phyloP scores from a whole-genome alignment of 53 echinoderm and acorn worm genomes.

The Patiria pectinifera region DNA sequence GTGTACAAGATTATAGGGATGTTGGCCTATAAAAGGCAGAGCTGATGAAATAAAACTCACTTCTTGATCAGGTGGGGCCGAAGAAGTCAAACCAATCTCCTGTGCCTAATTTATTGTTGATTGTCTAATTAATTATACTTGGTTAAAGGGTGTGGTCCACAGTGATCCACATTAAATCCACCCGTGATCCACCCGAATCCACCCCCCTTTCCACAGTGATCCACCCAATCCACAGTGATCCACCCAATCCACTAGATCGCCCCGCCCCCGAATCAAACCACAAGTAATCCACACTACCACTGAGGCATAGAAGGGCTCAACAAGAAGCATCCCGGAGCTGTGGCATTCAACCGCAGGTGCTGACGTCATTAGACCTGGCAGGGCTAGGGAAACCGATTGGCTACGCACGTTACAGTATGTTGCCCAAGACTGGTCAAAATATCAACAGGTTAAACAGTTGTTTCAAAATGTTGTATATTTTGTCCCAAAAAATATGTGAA shows the following conservation, averaged over 20 bases:
- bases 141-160: not conserved
- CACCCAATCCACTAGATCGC: not conserved
- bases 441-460: too few species aligned
- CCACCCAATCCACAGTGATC: conserved; percentile 2
- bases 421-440: too few species aligned
- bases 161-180: not conserved
- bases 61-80: not conserved
- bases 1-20: not conserved
- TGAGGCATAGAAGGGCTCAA: not conserved
- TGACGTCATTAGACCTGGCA: not conserved
- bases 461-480: too few species aligned
- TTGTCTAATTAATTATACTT: not conserved
- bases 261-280: not conserved
- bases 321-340: not conserved
- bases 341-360: conserved; percentile 12
- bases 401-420: not conserved
- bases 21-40: conserved; percentile 6
- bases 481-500: too few species aligned
- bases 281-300: not conserved
- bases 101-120: not conserved
- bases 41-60: not conserved
- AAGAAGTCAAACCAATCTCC: not conserved
- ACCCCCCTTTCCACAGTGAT: not conserved
- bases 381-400: not conserved
- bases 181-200: not conserved